A percentile compares a stretch with the other conserved stretches of the same genome.
phyloP scores from a whole-genome alignment of 1,140 invertebrate species.

The Thalassaphorura encarpata region DNA sequence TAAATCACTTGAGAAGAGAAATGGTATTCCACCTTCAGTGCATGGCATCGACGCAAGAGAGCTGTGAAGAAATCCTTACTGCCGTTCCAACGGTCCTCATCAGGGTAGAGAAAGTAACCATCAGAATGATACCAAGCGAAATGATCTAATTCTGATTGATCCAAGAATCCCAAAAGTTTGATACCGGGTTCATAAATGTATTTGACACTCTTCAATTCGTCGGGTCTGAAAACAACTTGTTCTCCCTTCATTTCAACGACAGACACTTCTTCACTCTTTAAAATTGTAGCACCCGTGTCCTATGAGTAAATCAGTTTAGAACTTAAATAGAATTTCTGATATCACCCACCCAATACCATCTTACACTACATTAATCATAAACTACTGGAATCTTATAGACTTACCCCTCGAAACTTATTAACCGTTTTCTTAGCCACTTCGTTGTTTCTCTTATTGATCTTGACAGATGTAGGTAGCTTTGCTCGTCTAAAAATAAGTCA shows the following conservation, averaged over 20 bases:
- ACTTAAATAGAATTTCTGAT: no score
- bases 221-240: slow-evolving; percentile 4
- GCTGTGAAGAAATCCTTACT: slow-evolving; percentile 23
- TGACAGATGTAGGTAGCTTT: slow-evolving; percentile 4
- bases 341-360: no score
- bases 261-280: slow-evolving; percentile 21
- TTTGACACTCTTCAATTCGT: slow-evolving; percentile 14
- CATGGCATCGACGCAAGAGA: slow-evolving; percentile 17
- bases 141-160: slow-evolving; percentile 5
- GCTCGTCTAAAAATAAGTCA: slow-evolving; percentile 4
- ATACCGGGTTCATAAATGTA: slow-evolving; percentile 17
- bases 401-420: slow-evolving; percentile 11
- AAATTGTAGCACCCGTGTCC: slow-evolving; percentile 18
- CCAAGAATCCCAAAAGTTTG: slow-evolving; percentile 12
- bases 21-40: slow-evolving; percentile 22
- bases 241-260: slow-evolving; percentile 9
- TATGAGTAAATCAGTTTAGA: not conserved
- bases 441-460: slow-evolving; percentile 15
- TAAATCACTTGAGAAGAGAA: no score
- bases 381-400: no score
- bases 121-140: slow-evolving; percentile 6
- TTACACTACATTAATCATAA: no score
- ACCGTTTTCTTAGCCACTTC: slow-evolving; percentile 6
- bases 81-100: slow-evolving; percentile 22
- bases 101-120: slow-evolving; percentile 25